These are phyloP conservation scores for Drosophila phalerata DNA, from an alignment of 2,888 invertebrate genomes.

Conservation along the genomic window DNA sequence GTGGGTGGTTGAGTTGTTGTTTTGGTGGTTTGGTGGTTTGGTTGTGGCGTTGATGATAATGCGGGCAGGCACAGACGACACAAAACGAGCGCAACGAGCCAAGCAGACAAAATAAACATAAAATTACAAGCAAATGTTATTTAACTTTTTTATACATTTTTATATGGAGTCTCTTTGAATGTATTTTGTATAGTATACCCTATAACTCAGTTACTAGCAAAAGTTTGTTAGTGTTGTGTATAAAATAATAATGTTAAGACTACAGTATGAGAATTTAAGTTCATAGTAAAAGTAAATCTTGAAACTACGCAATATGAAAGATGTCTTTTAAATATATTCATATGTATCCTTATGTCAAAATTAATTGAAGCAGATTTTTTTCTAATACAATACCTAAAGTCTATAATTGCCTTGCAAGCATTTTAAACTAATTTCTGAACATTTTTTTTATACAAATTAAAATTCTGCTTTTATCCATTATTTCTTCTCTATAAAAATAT, in stretches of 20 bases:
- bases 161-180: conserved; percentile 11
- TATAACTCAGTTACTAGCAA: conserved; percentile 12
- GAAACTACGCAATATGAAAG: too few relatives aligned
- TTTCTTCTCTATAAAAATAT: too few relatives aligned
- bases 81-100: conserved; percentile 72
- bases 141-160: conserved; percentile 40
- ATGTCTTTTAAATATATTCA: too few relatives aligned
- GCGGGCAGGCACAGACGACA: conserved; percentile 64
- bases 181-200: conserved; percentile 44
- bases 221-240: neutral
- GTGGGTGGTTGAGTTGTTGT: conserved; percentile 27
- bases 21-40: conserved; percentile 25
- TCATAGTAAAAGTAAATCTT: too few relatives aligned
- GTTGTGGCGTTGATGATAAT: conserved; percentile 54
- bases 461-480: too few relatives aligned
- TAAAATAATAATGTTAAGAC: neutral
- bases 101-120: conserved; percentile 63
- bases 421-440: too few relatives aligned
- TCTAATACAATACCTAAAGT: too few relatives aligned
- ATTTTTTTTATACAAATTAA: too few relatives aligned
- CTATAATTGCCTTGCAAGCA: too few relatives aligned
- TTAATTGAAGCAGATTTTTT: too few relatives aligned
- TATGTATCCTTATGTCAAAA: too few relatives aligned
- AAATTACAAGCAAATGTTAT: conserved; percentile 79
- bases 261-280: too few relatives aligned